phyloP scores from a whole-genome alignment of 1,140 invertebrate species.

The Caenorhabditis remanei region DNA sequence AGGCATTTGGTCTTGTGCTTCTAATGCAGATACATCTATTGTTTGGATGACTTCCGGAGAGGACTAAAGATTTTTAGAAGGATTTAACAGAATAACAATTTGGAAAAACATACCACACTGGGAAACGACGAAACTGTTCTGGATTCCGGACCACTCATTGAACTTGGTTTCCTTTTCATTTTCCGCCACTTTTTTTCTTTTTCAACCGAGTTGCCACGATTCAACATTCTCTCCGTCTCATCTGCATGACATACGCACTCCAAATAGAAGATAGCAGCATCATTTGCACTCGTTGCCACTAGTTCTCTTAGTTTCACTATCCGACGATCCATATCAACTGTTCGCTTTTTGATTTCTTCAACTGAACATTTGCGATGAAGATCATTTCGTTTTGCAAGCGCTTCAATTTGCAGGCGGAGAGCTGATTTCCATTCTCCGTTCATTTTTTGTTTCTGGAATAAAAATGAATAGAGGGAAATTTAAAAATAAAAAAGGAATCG shows the following conservation, averaged over 20 bases:
- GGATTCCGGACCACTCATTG: neutral
- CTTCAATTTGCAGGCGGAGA: slow-evolving; percentile 67
- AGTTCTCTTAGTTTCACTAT: slow-evolving; percentile 65
- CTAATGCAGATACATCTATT: neutral
- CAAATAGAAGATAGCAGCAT: slow-evolving; percentile 69
- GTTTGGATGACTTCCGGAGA: slow-evolving; percentile 29
- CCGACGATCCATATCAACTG: slow-evolving; percentile 66
- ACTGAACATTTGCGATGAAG: slow-evolving; percentile 50
- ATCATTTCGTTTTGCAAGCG: slow-evolving; percentile 67
- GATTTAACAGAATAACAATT: neutral
- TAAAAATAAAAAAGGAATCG: too few relatives aligned
- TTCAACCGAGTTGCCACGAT: slow-evolving; percentile 18
- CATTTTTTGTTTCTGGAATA: slow-evolving; percentile 37
- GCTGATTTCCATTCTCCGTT: slow-evolving; percentile 64
- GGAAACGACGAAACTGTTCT: slow-evolving; percentile 6
- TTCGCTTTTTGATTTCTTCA: slow-evolving; percentile 53
- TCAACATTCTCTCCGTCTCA: slow-evolving; percentile 68
- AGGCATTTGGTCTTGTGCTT: slow-evolving; percentile 38
- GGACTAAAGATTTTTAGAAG: neutral
- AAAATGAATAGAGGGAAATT: too few relatives aligned
- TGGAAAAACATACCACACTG: slow-evolving; percentile 7
- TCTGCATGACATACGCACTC: slow-evolving; percentile 70
- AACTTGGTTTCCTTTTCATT: slow-evolving; percentile 17
- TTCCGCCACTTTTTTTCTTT: slow-evolving; percentile 18
- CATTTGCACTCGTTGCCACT: slow-evolving; percentile 60